These are phyloP conservation scores for Pseudococcus jackbeardsleyi DNA, from an alignment of 2,888 invertebrate species.

Conservation along the genomic window DNA sequence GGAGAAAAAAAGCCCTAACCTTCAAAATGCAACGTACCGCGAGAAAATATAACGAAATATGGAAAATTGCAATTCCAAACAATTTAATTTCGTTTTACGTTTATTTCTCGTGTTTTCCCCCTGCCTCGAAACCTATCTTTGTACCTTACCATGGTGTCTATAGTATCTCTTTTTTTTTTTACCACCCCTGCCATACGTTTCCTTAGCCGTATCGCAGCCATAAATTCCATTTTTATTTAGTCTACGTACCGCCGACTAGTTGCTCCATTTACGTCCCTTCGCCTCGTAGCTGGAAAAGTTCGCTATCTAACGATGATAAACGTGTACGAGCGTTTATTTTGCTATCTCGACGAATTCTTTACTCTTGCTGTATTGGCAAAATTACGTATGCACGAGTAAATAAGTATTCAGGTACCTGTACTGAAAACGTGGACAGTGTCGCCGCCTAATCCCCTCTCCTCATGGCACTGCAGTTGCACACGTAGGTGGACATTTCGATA, in stretches of 20 bases:
- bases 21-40: not conserved
- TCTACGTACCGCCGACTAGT: conserved; percentile 18
- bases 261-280: not conserved
- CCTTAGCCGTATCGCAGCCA: not conserved
- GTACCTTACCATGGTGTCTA: not conserved
- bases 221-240: conserved; percentile 8
- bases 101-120: not conserved
- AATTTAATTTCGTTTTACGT: conserved; percentile 3
- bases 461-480: too few relatives aligned
- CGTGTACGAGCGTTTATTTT: not conserved
- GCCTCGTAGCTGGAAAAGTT: not conserved
- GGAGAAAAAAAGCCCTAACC: not conserved
- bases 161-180: not conserved
- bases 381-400: not conserved
- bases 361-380: not conserved
- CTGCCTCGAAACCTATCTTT: not conserved
- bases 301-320: not conserved
- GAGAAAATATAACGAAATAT: conserved; percentile 4
- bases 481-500: not conserved
- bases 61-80: conserved; percentile 28
- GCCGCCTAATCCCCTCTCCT: not conserved
- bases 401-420: not conserved
- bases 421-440: not conserved
- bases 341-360: not conserved
- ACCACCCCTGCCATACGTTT: not conserved